These are phyloP conservation scores for Limulus polyphemus DNA, from an alignment of 2,888 invertebrate genomes.

Conservation along the genomic window DNA sequence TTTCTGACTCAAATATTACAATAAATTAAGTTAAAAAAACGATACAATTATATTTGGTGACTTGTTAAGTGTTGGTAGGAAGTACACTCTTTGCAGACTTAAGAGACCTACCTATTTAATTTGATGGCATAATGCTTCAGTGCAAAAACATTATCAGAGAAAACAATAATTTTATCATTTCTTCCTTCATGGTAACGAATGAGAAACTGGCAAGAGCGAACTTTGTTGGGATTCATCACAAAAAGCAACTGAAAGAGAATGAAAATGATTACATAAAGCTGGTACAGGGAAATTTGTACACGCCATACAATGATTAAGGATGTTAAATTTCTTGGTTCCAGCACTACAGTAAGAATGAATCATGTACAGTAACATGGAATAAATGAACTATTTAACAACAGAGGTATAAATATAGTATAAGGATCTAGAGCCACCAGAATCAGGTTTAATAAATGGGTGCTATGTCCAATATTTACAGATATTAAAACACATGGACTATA, in stretches of 20 bases:
- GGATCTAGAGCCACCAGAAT: too few relatives aligned
- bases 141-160: conserved; percentile 98
- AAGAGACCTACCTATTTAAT: conserved; percentile 60
- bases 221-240: conserved; percentile 99
- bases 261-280: background rate
- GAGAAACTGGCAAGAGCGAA: conserved; percentile 88
- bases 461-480: too few relatives aligned
- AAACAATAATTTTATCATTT: conserved; percentile 97
- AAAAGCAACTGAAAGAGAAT: conserved; percentile 54
- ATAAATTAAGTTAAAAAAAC: background rate
- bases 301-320: too few relatives aligned
- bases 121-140: conserved; percentile 92
- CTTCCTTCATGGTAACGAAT: conserved; percentile 84
- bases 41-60: background rate
- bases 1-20: too few relatives aligned
- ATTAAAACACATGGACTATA: too few relatives aligned
- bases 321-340: too few relatives aligned
- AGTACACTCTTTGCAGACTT: too few relatives aligned
- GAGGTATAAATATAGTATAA: too few relatives aligned
- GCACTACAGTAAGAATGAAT: too few relatives aligned
- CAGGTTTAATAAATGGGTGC: too few relatives aligned
- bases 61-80: background rate
- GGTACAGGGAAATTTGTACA: background rate
- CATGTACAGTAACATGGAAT: too few relatives aligned
- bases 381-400: too few relatives aligned